Evolutionary conservation across 2,797 vertebrate genomes (phyloP).

Genomic region (Notamacropus eugenii): DNA sequence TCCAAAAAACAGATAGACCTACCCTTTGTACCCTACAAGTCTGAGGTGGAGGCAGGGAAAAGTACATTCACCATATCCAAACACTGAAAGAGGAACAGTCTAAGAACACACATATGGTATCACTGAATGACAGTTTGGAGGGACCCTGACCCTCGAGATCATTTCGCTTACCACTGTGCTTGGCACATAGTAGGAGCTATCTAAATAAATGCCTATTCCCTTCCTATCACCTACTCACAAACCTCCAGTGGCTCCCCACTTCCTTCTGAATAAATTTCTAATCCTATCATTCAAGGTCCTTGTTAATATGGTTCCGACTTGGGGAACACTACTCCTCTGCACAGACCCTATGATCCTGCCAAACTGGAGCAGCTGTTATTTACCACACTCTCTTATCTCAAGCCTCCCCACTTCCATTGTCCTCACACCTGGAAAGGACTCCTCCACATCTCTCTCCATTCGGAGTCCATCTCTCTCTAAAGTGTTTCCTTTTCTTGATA

Average conservation of each 20-base stretch:
- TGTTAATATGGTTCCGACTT: background rate
- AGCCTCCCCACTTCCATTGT: background rate
- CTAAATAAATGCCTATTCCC: background rate
- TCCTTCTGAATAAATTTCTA: background rate
- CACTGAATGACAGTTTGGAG: background rate
- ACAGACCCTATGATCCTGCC: background rate
- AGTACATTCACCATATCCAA: background rate
- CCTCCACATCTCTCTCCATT: background rate
- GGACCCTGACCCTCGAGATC: background rate
- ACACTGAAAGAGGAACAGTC: background rate
- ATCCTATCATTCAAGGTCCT: background rate
- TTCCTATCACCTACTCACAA: background rate
- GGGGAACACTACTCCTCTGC: background rate
- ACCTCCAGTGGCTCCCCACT: background rate
- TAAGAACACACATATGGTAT: background rate
- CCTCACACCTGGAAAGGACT: background rate
- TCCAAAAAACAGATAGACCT: background rate
- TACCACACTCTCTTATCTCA: background rate
- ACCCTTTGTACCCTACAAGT: background rate
- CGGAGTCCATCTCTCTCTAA: too few species aligned
- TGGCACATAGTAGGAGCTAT: background rate
- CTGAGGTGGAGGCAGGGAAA: background rate
- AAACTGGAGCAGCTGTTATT: background rate
- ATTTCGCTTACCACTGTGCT: background rate
- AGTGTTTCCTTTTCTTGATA: background rate